Evolutionary conservation across 2,888 invertebrate genomes (phyloP), one percentile per base, ranked within the genome.

Genomic region (Acanthosoma haemorrhoidale): DNA sequence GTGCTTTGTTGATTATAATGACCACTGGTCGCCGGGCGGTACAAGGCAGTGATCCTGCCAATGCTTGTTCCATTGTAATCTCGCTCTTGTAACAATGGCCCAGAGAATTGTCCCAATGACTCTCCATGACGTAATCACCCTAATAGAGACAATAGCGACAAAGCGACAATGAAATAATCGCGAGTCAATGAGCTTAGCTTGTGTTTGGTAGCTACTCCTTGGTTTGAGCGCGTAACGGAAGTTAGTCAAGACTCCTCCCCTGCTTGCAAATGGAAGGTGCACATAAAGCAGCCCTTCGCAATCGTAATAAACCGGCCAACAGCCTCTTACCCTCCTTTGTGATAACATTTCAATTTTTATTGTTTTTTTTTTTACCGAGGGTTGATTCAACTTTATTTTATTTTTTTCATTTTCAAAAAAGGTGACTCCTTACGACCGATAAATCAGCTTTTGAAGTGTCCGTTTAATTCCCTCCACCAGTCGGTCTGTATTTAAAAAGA

Each of bases 291-390:
- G 3, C 21, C 16, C 16, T 41, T 41, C 41, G 8, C 8, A 57
- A 57, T 57, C 1, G 64, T 11, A 41, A 64, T 64, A 64, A 41
- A 51, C 15, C 31, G 18, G 29, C 31, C 6, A 31, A 39, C 39
- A 29, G 64, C 64, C 61, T 64, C 39, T 64, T 64, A 64, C 29
- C 39, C 39, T 39, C 41, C 31, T 41, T 64, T 41, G 31, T 64
- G 64, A 39, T 64, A 41, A 25, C 41, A 31, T 64, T 64, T 64
- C 64, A 64, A 36, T 39, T 41, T 64, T 63, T 15, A 4, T 9
- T 16, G 4, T 16, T 15, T 9, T 16, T 58, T 58, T 18, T 31
- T 34, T 16, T 2, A 15, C 32, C 29, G 31, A 3, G 32, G 59
- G 34, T 16, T 4, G n/a, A 13, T n/a, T 51, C 51, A 51, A 51